Evolutionary conservation across 2,113 vertebrate species (phyloP).

Genomic region (Sander lucioperca): DNA sequence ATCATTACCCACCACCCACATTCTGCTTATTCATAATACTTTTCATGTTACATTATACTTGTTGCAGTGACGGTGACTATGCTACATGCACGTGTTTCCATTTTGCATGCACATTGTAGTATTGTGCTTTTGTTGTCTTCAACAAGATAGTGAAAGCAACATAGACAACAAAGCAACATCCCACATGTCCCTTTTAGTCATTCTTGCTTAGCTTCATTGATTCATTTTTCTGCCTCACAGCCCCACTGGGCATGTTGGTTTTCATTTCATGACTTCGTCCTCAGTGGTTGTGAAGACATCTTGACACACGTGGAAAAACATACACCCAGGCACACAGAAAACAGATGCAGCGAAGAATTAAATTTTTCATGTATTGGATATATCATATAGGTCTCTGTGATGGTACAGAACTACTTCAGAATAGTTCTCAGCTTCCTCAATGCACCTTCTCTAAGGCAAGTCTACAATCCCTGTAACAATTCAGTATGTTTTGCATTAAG

Average conservation of each 20-base stretch:
- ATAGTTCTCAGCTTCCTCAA: constrained; percentile 24
- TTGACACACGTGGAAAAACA: constrained; percentile 50
- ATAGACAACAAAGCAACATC: constrained; percentile 42
- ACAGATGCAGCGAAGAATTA: not conserved
- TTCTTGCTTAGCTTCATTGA: constrained; percentile 68
- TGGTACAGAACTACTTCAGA: constrained; percentile 52
- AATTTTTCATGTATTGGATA: not conserved
- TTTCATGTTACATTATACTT: not conserved
- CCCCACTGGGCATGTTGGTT: constrained; percentile 65
- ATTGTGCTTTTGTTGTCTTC: constrained; percentile 55
- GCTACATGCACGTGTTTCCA: not conserved
- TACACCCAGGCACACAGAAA: constrained; percentile 26
- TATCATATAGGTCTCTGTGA: not conserved
- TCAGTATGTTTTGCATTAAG: constrained; percentile 44
- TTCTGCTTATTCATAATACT: constrained; percentile 10
- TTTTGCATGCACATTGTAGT: constrained; percentile 1
- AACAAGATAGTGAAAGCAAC: constrained; percentile 59
- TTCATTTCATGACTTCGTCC: constrained; percentile 69
- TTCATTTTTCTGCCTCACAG: constrained; percentile 69
- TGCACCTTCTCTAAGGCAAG: constrained; percentile 23
- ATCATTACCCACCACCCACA: not conserved
- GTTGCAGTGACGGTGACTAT: not conserved
- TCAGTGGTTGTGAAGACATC: constrained; percentile 50
- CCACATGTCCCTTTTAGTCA: constrained; percentile 60
- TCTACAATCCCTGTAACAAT: not conserved